These are phyloP conservation scores for Coracopsis vasa DNA, from an alignment of 2,113 vertebrate genomes.

Conservation along the genomic window DNA sequence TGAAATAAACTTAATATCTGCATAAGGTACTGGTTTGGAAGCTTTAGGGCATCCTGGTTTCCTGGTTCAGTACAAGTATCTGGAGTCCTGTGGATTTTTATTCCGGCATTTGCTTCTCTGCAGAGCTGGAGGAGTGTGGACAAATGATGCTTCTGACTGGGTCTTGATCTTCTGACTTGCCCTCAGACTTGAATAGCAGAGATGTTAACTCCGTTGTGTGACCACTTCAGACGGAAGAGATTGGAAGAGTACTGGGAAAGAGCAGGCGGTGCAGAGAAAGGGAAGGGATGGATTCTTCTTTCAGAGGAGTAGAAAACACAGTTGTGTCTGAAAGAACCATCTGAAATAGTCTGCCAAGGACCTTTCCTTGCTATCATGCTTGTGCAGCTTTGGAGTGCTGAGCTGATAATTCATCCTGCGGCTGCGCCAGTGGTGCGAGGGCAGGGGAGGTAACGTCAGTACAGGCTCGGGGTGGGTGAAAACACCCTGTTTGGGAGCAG, in stretches of 20 bases:
- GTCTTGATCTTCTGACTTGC: background rate
- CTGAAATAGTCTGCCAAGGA: background rate
- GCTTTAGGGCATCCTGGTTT: background rate
- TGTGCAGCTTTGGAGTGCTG: background rate
- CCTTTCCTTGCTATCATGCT: background rate
- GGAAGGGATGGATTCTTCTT: background rate
- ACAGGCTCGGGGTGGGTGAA: background rate
- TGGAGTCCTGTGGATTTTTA: background rate
- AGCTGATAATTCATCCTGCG: slow-evolving; percentile 28
- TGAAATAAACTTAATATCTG: background rate
- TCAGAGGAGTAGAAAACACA: background rate
- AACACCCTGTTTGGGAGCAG: background rate
- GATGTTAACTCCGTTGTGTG: background rate
- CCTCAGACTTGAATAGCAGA: background rate
- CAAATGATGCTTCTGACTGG: background rate
- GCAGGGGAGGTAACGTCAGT: background rate
- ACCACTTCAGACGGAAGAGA: background rate
- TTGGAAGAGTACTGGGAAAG: background rate
- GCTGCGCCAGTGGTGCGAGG: background rate
- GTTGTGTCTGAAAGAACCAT: background rate
- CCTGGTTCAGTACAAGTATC: background rate
- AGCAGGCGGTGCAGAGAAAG: background rate
- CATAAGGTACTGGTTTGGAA: background rate
- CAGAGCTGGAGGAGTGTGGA: background rate
- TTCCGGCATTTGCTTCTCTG: background rate